phyloP scores from a whole-genome alignment of 1,140 invertebrate species.

The Tribolium castaneum region DNA sequence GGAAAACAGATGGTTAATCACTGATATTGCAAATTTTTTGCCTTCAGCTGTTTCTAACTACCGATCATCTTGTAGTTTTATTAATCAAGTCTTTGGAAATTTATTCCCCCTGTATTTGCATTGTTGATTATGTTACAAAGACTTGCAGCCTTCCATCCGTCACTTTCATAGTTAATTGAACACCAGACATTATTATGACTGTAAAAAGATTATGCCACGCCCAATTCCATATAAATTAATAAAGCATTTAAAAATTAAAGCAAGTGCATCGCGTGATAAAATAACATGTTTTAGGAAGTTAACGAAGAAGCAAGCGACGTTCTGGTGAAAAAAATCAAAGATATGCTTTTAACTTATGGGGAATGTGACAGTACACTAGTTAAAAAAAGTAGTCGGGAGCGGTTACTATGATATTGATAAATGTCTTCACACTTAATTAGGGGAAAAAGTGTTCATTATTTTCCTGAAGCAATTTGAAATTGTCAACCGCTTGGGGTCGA shows the following conservation, averaged over 20 bases:
- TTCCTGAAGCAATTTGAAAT: not conserved
- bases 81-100: too few relatives aligned
- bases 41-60: too few relatives aligned
- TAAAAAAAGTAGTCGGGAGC: not conserved
- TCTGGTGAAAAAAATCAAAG: not conserved
- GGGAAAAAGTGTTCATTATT: not conserved
- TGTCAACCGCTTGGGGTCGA: not conserved
- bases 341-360: not conserved
- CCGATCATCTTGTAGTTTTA: too few relatives aligned
- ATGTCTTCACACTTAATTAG: not conserved
- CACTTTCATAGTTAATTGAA: too few relatives aligned
- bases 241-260: not conserved
- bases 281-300: not conserved
- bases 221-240: not conserved
- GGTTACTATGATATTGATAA: not conserved
- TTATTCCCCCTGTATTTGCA: too few relatives aligned
- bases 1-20: not conserved
- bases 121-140: too few relatives aligned
- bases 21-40: not conserved
- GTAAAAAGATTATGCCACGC: not conserved
- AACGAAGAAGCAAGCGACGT: not conserved
- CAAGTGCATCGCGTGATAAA: not conserved
- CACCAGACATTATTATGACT: not conserved
- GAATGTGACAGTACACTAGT: not conserved
- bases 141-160: too few relatives aligned